Conservation (phyloP, 1,140 invertebrate genomes). For the Oedothorax gibbosus region DNA sequence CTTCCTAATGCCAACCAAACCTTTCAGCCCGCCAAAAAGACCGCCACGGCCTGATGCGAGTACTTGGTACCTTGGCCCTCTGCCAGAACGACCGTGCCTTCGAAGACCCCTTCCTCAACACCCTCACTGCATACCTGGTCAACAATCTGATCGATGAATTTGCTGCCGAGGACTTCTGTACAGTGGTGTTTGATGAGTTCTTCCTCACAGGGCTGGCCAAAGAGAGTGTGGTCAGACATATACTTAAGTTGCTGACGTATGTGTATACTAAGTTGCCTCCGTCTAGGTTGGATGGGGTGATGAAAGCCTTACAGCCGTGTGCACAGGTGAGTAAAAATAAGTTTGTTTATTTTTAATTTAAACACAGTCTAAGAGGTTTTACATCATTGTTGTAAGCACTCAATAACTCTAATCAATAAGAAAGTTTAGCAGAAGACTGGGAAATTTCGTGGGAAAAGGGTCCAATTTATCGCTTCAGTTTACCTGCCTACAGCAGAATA, state of each 20-base stretch:
- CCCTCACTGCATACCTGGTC: constrained; percentile 87
- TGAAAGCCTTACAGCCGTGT: constrained; percentile 89
- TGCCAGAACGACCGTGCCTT: constrained; percentile 92
- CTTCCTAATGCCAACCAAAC: no score
- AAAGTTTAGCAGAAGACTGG: no score
- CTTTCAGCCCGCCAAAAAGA: constrained; percentile 79
- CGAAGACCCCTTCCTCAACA: constrained; percentile 95
- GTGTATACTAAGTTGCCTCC: constrained; percentile 87
- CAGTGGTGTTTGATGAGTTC: constrained; percentile 95
- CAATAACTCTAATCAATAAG: no score
- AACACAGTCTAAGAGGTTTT: no score
- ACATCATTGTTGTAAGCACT: no score
- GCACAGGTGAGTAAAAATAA: constrained; percentile 65
- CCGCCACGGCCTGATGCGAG: constrained; percentile 84
- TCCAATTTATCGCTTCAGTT: no score
- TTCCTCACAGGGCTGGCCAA: constrained; percentile 83
- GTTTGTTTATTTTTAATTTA: no score
- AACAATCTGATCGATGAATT: constrained; percentile 90
- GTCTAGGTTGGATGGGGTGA: constrained; percentile 81
- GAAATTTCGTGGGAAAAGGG: no score
- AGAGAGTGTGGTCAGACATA: constrained; percentile 93
- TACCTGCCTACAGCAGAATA: no score
- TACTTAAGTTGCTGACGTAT: constrained; percentile 92
- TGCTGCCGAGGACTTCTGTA: constrained; percentile 92
- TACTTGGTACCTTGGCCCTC: constrained; percentile 86